Evolutionary conservation across 2,888 invertebrate species (phyloP).

Genomic region (Temnothorax rugatulus): DNA sequence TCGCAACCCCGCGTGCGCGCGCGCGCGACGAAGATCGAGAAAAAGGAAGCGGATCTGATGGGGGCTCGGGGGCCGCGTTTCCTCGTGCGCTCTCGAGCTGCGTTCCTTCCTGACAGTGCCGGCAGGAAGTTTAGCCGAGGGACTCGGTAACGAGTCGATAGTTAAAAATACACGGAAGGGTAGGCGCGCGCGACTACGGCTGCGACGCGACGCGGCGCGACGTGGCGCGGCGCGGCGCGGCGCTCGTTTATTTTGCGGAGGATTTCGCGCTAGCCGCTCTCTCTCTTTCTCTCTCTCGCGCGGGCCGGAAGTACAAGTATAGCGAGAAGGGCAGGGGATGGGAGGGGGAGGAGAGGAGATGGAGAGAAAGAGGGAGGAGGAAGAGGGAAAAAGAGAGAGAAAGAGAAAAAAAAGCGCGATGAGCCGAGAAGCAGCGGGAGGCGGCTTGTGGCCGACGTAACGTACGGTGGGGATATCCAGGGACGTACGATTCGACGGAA

Average conservation of each 20-base stretch:
- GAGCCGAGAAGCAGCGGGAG: slow-evolving; percentile 64
- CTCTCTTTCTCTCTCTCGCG: slow-evolving; percentile 50
- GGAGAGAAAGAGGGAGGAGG: slow-evolving; percentile 49
- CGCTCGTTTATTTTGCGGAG: slow-evolving; percentile 81
- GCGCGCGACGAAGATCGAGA: slow-evolving; percentile 15
- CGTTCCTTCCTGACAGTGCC: slow-evolving; percentile 70
- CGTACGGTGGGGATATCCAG: slow-evolving; percentile 76
- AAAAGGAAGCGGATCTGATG: slow-evolving; percentile 11
- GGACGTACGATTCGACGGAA: slow-evolving; percentile 74
- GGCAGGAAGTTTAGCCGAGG: slow-evolving; percentile 80
- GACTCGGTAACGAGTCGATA: slow-evolving; percentile 75
- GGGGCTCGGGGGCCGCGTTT: slow-evolving; percentile 30
- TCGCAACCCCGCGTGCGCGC: slow-evolving; percentile 14
- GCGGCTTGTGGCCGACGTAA: slow-evolving; percentile 39
- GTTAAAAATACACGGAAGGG: slow-evolving; percentile 75
- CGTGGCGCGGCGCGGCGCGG: slow-evolving; percentile 22
- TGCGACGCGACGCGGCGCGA: slow-evolving; percentile 21
- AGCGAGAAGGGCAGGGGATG: slow-evolving; percentile 65
- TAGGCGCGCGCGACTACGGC: slow-evolving; percentile 51
- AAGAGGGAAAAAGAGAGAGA: slow-evolving; percentile 37
- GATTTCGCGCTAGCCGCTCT: slow-evolving; percentile 77
- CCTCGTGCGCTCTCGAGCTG: slow-evolving; percentile 49
- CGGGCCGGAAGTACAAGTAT: slow-evolving; percentile 84
- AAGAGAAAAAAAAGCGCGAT: slow-evolving; percentile 54
- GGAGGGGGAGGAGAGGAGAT: neutral